These are phyloP conservation scores for Leptinotarsa defecta DNA, from an alignment of 1,140 invertebrate species.

Conservation along the genomic window DNA sequence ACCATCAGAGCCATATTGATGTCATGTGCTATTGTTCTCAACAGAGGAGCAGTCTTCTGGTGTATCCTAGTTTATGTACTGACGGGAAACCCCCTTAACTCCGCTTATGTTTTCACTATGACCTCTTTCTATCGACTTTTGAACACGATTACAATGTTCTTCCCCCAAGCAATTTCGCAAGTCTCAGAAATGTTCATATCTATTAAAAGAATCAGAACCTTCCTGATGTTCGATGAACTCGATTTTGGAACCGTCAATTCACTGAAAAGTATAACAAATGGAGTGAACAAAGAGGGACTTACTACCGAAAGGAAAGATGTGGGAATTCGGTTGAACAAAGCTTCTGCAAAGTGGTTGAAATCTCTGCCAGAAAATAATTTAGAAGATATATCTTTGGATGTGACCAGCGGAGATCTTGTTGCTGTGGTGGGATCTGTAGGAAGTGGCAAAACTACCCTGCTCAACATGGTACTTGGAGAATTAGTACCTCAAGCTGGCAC, in stretches of 20 bases:
- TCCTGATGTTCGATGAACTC: conserved; percentile 51
- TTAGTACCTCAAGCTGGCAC: conserved; percentile 62
- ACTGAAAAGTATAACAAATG: not conserved
- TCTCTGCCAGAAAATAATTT: conserved; percentile 61
- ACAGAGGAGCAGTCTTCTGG: conserved; percentile 76
- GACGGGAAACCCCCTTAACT: conserved; percentile 67
- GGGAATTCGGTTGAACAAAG: conserved; percentile 57
- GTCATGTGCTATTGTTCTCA: conserved; percentile 73
- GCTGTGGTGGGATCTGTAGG: conserved; percentile 75
- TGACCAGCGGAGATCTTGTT: conserved; percentile 62
- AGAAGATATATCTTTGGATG: conserved; percentile 60
- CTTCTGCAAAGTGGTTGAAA: conserved; percentile 65
- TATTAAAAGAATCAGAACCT: conserved; percentile 68
- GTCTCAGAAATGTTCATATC: conserved; percentile 71
- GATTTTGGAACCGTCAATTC: no score
- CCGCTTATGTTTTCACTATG: conserved; percentile 76
- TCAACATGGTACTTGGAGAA: conserved; percentile 81
- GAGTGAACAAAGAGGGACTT: not conserved
- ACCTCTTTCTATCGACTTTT: conserved; percentile 75
- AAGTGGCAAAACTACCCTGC: conserved; percentile 76
- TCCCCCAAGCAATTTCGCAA: conserved; percentile 64
- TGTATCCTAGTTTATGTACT: conserved; percentile 76
- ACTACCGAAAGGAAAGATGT: no score
- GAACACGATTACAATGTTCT: conserved; percentile 73
- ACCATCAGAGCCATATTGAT: conserved; percentile 73